These are phyloP conservation scores for Pangasius larnaudii DNA, from an alignment of 2,797 vertebrate species.

Conservation along the genomic window DNA sequence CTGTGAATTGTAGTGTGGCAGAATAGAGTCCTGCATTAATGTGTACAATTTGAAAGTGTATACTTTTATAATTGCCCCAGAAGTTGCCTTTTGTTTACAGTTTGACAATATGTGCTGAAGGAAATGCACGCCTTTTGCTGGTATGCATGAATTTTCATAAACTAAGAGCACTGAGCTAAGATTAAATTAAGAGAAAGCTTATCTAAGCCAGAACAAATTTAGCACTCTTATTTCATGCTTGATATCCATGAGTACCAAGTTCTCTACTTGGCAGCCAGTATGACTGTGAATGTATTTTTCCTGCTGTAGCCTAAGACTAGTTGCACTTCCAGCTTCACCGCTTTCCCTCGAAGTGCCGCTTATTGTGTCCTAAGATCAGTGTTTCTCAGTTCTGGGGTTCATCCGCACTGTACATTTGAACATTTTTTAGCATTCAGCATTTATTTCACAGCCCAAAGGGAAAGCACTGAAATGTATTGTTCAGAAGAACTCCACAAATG, in stretches of 20 bases:
- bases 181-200: not conserved
- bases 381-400: not conserved
- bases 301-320: not conserved
- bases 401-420: not conserved
- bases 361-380: not conserved
- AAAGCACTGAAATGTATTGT: not conserved
- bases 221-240: not conserved
- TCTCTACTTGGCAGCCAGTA: conserved; percentile 10
- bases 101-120: not conserved
- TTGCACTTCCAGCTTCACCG: not conserved
- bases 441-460: not conserved
- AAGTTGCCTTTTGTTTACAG: not conserved
- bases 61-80: not conserved
- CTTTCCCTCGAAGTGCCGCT: not conserved
- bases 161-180: not conserved
- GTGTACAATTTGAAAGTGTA: not conserved
- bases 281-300: not conserved
- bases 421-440: not conserved
- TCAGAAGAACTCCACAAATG: not conserved
- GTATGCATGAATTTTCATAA: not conserved
- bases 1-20: not conserved
- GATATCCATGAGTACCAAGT: not conserved
- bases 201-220: no score
- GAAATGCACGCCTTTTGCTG: not conserved
- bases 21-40: not conserved